Conservation (phyloP, 1,140 invertebrate species). For the Samia ricini region DNA sequence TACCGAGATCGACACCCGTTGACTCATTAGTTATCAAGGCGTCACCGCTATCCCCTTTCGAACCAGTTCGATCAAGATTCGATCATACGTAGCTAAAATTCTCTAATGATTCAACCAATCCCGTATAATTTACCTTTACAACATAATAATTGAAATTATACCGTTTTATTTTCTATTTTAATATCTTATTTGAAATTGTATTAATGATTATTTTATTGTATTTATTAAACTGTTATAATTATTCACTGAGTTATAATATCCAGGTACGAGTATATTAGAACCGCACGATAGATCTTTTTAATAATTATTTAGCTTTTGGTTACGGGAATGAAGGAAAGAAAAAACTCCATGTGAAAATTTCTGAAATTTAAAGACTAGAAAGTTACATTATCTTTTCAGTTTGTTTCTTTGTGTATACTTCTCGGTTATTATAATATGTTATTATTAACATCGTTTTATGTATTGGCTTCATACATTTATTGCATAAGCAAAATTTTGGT, state of each 20-base stretch:
- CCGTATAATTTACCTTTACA: not conserved
- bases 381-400: no score
- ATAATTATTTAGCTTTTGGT: no score
- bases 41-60: not conserved
- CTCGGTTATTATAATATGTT: no score
- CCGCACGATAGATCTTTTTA: no score
- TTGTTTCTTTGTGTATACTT: no score
- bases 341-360: no score
- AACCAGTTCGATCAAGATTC: not conserved
- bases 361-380: no score
- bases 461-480: no score
- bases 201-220: not conserved
- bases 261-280: no score
- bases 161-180: conserved; percentile 2
- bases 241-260: not conserved
- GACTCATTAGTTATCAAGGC: conserved; percentile 9
- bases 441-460: no score
- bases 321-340: no score
- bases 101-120: not conserved
- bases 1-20: conserved; percentile 19
- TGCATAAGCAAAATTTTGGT: no score
- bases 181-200: conserved; percentile 1
- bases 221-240: not conserved
- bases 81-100: not conserved
- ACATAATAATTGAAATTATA: conserved; percentile 7